Evolutionary conservation across 30 jellyfish, hydroid and myxozoan species (phyloP).

Genomic region (Aurelia sp.): DNA sequence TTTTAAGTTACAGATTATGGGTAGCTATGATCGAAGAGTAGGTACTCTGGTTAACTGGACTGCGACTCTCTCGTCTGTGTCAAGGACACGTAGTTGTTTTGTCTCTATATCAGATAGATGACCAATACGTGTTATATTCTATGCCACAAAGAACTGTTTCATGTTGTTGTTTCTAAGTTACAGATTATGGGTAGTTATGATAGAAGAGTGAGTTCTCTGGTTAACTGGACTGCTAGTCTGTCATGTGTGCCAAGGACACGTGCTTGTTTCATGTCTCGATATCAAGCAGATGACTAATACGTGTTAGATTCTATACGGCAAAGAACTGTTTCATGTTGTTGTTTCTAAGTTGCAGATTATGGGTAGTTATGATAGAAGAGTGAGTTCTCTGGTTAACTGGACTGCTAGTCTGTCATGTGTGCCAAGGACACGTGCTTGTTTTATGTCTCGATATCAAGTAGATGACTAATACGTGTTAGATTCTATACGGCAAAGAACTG

Average conservation of each 20-base stretch:
- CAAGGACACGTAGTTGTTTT: not conserved
- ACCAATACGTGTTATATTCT: constrained; percentile 37
- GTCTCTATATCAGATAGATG: constrained; percentile 28
- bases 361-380: constrained; percentile 59
- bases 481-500: constrained; percentile 55
- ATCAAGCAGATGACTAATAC: constrained; percentile 15
- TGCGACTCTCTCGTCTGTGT: no score
- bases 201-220: not conserved
- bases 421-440: not conserved
- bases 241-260: no score
- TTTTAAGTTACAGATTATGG: constrained; percentile 54
- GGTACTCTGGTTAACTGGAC: not conserved
- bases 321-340: constrained; percentile 51
- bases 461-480: constrained; percentile 22
- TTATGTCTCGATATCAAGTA: constrained; percentile 45
- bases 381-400: no score
- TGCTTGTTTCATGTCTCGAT: constrained; percentile 24
- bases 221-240: no score
- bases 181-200: constrained; percentile 49
- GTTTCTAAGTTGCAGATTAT: constrained; percentile 39
- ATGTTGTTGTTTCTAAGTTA: constrained; percentile 33
- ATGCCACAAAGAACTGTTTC: constrained; percentile 46
- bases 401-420: no score
- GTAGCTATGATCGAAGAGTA: constrained; percentile 46
- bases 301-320: constrained; percentile 44